Base-by-base conservation (phyloP, 2,113 vertebrate species). In the Gallinago media region DNA sequence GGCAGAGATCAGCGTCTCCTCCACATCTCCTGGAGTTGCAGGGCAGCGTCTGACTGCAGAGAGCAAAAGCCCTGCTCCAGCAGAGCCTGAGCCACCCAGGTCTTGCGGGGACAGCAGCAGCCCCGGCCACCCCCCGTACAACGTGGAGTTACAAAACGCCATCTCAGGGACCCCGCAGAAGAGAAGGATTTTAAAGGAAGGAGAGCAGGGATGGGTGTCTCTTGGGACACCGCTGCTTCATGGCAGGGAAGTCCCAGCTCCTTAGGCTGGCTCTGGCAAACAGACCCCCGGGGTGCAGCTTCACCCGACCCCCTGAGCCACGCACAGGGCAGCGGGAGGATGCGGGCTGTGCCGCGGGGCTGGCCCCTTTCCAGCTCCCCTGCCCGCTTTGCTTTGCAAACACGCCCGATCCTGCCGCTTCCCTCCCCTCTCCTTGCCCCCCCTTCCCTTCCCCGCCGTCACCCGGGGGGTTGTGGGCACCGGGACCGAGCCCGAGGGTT, bases 221-320 rank as follows among this genome's bases (percentile, higher is more conserved):
- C 38, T 20, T 29, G 62, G 19, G 42, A n/a, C 56, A 13, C 19
- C 0, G 9, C 74, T 74, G 1, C 74, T 85, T 67, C 61, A 19
- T 0, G n/a, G 31, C 40, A 34, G 29, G 6, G n/a, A 58, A 63
- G 44, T 52, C 2, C 6, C 6, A 2, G 6, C 25, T 77, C 31
- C 16, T 54, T 8, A 4, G 29, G 6, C 12, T n/a, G 73, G 0
- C 29, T 47, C 56, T 22, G 52, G 40, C 42, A 55, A 67, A 12
- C 26, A 13, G 15, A 84, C 2, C 15, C 8, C 32, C 2, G 5
- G 8, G 9, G 13, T 12, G 17, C 56, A 8, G 26, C 25, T 38
- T 15, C 26, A 27, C 26, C 46, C 7, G 15, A 6, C 8, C 36
- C 3, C 31, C 11, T 3, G 8, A 9, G 17, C 8, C 26, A 9